These are phyloP conservation scores for Barypeithes pellucidus DNA, from an alignment of 2,888 invertebrate species.

Conservation along the genomic window DNA sequence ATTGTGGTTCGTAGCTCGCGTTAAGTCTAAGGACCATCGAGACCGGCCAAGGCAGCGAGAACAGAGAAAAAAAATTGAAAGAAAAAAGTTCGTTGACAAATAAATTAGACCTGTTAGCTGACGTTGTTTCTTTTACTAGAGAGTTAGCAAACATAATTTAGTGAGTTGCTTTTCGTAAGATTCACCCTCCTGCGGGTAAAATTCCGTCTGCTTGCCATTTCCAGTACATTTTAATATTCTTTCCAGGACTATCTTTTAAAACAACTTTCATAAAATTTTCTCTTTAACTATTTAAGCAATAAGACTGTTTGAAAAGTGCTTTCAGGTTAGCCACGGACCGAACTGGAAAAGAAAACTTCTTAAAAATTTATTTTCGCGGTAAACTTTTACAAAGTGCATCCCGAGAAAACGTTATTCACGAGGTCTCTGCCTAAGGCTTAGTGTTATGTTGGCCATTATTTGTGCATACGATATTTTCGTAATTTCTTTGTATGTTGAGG, in stretches of 20 bases:
- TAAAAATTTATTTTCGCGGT: conserved; percentile 42
- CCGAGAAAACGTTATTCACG: conserved; percentile 45
- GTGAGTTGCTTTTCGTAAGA: conserved; percentile 27
- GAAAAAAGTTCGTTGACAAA: too few species aligned
- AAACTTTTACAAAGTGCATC: conserved; percentile 50
- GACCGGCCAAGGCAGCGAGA: too few species aligned
- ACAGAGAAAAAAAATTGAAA: too few species aligned
- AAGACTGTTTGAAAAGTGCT: conserved; percentile 45
- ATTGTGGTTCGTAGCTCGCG: too few species aligned
- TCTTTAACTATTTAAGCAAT: conserved; percentile 51
- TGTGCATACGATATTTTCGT: conserved; percentile 8
- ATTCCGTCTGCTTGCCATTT: conserved; percentile 40
- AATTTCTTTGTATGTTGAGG: conserved; percentile 10
- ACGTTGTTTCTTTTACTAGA: neutral
- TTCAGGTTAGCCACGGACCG: conserved; percentile 45
- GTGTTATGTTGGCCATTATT: conserved; percentile 29
- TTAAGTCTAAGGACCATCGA: too few species aligned
- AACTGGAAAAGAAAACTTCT: conserved; percentile 49
- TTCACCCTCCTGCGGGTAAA: conserved; percentile 23
- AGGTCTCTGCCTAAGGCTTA: conserved; percentile 30
- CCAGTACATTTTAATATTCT: conserved; percentile 45
- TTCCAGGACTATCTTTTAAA: conserved; percentile 42
- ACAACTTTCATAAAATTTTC: conserved; percentile 46
- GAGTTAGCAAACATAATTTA: conserved; percentile 28
- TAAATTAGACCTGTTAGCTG: neutral